phyloP scores from a whole-genome alignment of 2,888 invertebrate species.

The Epicampocera succincta region DNA sequence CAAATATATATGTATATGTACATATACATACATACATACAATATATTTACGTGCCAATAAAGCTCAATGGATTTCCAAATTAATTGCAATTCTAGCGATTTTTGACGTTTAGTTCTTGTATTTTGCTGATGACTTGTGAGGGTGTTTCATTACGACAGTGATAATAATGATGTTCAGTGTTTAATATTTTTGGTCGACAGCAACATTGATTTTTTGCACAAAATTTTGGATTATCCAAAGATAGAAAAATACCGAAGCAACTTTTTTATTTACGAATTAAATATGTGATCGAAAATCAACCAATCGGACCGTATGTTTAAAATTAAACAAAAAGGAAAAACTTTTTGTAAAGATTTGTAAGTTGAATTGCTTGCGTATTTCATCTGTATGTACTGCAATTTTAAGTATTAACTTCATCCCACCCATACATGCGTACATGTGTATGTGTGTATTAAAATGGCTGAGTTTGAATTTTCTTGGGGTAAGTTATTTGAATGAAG shows the following conservation, averaged over 20 bases:
- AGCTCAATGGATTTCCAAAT: too few relatives aligned
- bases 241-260: neutral
- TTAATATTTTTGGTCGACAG: constrained; percentile 32
- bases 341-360: constrained; percentile 1
- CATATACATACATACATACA: too few relatives aligned
- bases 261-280: constrained; percentile 17
- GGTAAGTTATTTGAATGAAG: constrained; percentile 46
- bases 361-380: neutral
- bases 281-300: constrained; percentile 2
- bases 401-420: neutral
- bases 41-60: too few relatives aligned
- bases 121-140: constrained; percentile 15
- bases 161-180: constrained; percentile 15
- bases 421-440: constrained; percentile 9
- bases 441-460: neutral
- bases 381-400: constrained; percentile 6
- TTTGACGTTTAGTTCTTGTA: constrained; percentile 10
- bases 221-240: neutral
- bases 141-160: constrained; percentile 6
- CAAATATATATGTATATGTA: constrained; percentile 7
- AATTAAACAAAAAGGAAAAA: constrained; percentile 4
- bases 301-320: neutral
- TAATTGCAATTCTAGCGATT: too few relatives aligned
- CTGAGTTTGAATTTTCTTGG: constrained; percentile 7
- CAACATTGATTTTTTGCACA: constrained; percentile 60